These are phyloP conservation scores for Theretra japonica DNA, from an alignment of 2,888 invertebrate species.

Conservation along the genomic window DNA sequence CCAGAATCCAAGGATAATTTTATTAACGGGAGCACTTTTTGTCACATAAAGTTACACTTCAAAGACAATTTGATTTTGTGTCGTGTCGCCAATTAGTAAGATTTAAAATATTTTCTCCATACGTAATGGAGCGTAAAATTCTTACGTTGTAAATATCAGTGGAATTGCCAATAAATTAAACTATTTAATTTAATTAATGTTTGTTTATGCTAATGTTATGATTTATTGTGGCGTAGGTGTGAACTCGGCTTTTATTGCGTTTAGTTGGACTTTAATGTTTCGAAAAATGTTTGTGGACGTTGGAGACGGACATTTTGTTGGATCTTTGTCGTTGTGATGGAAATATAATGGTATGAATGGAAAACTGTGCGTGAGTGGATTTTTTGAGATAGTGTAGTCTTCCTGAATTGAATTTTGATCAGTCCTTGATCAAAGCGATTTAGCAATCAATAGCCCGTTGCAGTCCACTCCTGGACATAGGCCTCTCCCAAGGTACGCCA, in stretches of 20 bases:
- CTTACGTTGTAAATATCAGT: slow-evolving; percentile 30
- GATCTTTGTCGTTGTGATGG: background rate
- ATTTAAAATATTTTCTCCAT: slow-evolving; percentile 40
- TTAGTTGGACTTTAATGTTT: background rate
- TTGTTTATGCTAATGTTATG: slow-evolving; percentile 41
- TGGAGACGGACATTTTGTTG: background rate
- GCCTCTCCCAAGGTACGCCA: too few species aligned
- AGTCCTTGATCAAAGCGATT: too few species aligned
- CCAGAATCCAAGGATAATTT: background rate
- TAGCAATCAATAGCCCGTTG: too few species aligned
- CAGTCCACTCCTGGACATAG: too few species aligned
- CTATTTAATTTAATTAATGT: slow-evolving; percentile 45
- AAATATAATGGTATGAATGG: too few species aligned
- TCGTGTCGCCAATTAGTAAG: slow-evolving; percentile 56
- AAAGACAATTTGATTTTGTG: slow-evolving; percentile 36
- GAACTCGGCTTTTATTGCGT: slow-evolving; percentile 22
- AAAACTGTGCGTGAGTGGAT: too few species aligned
- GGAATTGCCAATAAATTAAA: slow-evolving; percentile 41
- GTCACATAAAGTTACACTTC: slow-evolving; percentile 18
- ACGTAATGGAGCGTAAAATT: slow-evolving; percentile 41
- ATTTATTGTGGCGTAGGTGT: slow-evolving; percentile 43
- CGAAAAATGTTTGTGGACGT: background rate
- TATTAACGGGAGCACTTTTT: slow-evolving; percentile 19
- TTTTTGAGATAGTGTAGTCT: too few species aligned
- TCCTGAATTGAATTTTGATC: too few species aligned